These are phyloP conservation scores for Sarotherodon lohbergeri DNA, from an alignment of 2,113 vertebrate genomes.

Conservation along the genomic window DNA sequence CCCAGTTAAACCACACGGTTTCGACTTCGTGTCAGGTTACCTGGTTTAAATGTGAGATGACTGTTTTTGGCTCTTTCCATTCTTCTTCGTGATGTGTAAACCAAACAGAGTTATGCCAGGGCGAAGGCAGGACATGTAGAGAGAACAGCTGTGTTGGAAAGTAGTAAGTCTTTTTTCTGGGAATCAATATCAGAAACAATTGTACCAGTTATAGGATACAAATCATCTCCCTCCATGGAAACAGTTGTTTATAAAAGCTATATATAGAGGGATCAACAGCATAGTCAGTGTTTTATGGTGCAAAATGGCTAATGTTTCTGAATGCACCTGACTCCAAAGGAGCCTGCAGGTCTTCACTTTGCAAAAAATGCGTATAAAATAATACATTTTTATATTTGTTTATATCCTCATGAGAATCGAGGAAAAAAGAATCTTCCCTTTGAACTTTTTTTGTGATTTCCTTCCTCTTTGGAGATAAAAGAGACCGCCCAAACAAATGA, in stretches of 20 bases:
- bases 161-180: not conserved
- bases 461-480: not conserved
- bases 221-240: not conserved
- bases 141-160: not conserved
- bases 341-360: not conserved
- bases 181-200: not conserved
- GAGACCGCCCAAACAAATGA: not conserved
- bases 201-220: not conserved
- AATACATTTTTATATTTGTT: not conserved
- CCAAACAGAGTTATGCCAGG: not conserved
- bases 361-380: not conserved
- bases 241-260: not conserved
- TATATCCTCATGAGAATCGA: not conserved
- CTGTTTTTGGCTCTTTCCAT: not conserved
- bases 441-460: not conserved
- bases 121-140: not conserved
- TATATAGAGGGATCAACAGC: not conserved
- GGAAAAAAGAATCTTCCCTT: accelerated
- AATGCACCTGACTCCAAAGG: not conserved
- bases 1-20: constrained; percentile 6
- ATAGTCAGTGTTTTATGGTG: not conserved
- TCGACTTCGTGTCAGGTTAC: not conserved
- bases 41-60: not conserved
- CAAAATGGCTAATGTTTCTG: not conserved
- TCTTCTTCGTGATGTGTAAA: not conserved